A percentile compares a stretch with the other conserved stretches of the same genome.
Conservation (phyloP, 2,113 vertebrate genomes). For the Daboia siamensis region DNA sequence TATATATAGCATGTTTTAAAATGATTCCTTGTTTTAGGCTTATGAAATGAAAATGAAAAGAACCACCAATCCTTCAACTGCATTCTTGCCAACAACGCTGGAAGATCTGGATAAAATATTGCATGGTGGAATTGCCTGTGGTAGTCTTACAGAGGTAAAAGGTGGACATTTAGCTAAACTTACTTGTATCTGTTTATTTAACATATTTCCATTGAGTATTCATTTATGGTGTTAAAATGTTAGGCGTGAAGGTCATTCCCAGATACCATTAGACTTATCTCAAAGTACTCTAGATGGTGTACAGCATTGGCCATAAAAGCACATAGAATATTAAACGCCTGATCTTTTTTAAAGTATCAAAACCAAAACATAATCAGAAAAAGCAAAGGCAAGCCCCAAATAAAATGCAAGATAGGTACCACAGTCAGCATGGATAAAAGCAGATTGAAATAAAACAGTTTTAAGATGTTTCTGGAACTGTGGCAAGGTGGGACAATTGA, state of each 20-base stretch:
- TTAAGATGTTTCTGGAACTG: not conserved
- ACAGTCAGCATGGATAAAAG: not conserved
- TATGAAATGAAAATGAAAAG: slow-evolving; percentile 70
- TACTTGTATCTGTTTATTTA: not conserved
- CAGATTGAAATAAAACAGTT: not conserved
- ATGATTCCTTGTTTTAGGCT: slow-evolving; percentile 59
- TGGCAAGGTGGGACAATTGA: not conserved
- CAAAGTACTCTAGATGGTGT: not conserved
- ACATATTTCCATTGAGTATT: not conserved
- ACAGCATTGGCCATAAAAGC: not conserved
- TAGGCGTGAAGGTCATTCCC: not conserved
- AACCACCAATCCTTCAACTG: slow-evolving; percentile 42
- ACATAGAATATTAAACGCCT: not conserved
- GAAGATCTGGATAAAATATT: slow-evolving; percentile 70
- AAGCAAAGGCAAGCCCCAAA: not conserved
- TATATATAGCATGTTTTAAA: not conserved
- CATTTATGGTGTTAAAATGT: not conserved
- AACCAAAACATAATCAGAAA: not conserved
- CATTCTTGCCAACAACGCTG: slow-evolving; percentile 72
- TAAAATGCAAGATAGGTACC: not conserved
- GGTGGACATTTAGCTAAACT: not conserved
- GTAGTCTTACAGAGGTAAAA: slow-evolving; percentile 81
- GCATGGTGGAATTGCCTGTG: slow-evolving; percentile 76
- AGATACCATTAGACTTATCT: not conserved
- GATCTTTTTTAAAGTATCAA: not conserved